Percentiles rank a stretch among this genome's conserved stretches.
These are phyloP conservation scores for Thripadectes ignobilis DNA, from an alignment of 2,797 vertebrate species.

Conservation along the genomic window DNA sequence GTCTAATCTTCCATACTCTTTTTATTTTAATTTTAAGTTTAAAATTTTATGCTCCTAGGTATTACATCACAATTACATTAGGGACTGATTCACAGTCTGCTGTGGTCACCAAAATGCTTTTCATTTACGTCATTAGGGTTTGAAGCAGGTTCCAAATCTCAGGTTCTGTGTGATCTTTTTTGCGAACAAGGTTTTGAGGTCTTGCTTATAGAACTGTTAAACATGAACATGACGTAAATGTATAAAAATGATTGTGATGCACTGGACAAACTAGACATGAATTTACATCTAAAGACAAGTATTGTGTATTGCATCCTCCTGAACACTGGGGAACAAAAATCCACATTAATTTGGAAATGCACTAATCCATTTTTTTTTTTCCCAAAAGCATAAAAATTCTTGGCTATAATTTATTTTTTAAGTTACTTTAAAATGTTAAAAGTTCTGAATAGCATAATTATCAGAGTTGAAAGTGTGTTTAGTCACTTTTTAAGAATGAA, in stretches of 20 bases:
- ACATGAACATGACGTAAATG: neutral
- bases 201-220: neutral
- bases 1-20: neutral
- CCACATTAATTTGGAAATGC: neutral
- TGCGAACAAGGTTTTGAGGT: neutral
- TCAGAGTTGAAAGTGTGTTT: neutral
- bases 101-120: neutral
- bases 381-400: neutral
- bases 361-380: neutral
- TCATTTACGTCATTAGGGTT: neutral
- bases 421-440: neutral
- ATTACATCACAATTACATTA: neutral
- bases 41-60: neutral
- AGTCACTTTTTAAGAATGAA: slow-evolving; percentile 30
- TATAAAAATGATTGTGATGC: neutral
- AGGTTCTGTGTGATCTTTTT: neutral
- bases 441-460: slow-evolving; percentile 2
- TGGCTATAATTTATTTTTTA: neutral
- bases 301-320: neutral
- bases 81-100: neutral
- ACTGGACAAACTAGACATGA: neutral
- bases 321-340: neutral
- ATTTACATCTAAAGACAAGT: neutral
- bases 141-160: neutral
- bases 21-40: neutral